phyloP scores from a whole-genome alignment of 2,888 invertebrate species.

The Eupithecia exiguata region DNA sequence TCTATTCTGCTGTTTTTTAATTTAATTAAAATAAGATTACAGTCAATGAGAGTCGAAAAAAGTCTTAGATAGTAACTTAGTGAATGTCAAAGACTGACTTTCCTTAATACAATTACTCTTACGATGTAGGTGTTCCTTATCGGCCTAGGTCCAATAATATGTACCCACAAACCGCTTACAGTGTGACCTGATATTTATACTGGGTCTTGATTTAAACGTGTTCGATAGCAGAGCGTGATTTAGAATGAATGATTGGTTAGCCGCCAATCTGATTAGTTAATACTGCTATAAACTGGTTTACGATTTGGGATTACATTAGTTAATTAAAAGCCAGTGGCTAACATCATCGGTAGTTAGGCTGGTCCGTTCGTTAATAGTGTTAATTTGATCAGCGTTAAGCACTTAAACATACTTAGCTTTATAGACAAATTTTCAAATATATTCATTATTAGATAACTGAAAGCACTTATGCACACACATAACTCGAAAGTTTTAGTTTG shows the following conservation, averaged over 20 bases:
- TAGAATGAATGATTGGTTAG: conserved; percentile 27
- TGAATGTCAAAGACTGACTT: no score
- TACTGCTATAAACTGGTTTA: conserved; percentile 24
- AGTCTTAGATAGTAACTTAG: not conserved
- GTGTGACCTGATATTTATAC: not conserved
- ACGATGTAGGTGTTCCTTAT: not conserved
- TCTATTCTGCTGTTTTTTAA: not conserved
- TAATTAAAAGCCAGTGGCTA: not conserved
- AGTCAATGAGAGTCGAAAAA: not conserved
- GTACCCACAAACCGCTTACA: not conserved
- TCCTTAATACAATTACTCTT: no score
- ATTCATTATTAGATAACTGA: not conserved
- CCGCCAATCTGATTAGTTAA: conserved; percentile 20
- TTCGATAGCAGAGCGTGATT: conserved; percentile 23
- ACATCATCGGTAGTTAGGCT: not conserved
- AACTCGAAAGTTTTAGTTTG: not conserved
- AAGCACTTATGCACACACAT: not conserved
- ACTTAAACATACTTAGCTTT: no score
- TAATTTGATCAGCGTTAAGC: not conserved
- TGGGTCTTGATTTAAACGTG: conserved; percentile 17
- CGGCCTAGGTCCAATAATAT: not conserved
- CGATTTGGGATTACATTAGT: conserved; percentile 6
- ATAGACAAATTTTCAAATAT: not conserved
- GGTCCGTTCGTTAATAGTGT: not conserved
- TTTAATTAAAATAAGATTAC: not conserved